A percentile compares a stretch with the other conserved stretches of the same genome.
phyloP scores from a whole-genome alignment of 2,797 vertebrate species.

The Toxotes lorentzi region DNA sequence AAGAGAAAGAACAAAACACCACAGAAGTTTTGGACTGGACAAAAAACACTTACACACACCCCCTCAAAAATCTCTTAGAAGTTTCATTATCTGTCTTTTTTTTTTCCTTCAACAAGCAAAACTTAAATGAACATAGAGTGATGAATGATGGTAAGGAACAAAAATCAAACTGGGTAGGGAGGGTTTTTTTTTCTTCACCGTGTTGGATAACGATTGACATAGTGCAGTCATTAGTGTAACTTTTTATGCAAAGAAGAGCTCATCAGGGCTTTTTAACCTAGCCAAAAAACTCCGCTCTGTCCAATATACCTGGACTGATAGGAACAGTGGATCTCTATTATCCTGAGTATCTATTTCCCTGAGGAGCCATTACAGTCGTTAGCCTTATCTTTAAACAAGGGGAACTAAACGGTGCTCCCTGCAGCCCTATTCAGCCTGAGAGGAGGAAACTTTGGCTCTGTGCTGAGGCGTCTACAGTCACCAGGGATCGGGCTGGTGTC shows the following conservation, averaged over 20 bases:
- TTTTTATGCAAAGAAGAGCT: conserved; percentile 50
- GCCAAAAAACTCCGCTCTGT: conserved; percentile 53
- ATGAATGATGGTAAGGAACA: conserved; percentile 27
- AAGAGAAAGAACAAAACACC: conserved; percentile 53
- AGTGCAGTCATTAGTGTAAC: conserved; percentile 32
- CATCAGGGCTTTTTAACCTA: conserved; percentile 33
- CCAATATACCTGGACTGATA: conserved; percentile 71
- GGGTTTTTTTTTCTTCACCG: neutral
- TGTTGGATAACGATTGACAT: conserved; percentile 27
- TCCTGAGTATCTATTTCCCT: conserved; percentile 78
- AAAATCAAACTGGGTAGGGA: conserved; percentile 20
- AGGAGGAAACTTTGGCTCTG: conserved; percentile 60
- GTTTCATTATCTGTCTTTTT: conserved; percentile 46
- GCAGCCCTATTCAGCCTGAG: conserved; percentile 65
- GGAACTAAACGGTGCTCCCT: conserved; percentile 74
- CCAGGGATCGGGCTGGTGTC: conserved; percentile 67
- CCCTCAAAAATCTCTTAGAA: conserved; percentile 30
- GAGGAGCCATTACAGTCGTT: conserved; percentile 79
- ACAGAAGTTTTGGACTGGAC: conserved; percentile 46
- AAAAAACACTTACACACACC: conserved; percentile 18
- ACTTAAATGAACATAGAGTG: conserved; percentile 29
- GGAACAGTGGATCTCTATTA: conserved; percentile 74
- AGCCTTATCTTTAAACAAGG: conserved; percentile 83
- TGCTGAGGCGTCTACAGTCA: conserved; percentile 59
- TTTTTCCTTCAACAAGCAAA: conserved; percentile 21